Conservation (phyloP, 1,140 invertebrate species). For the Drosophila bipectinata region DNA sequence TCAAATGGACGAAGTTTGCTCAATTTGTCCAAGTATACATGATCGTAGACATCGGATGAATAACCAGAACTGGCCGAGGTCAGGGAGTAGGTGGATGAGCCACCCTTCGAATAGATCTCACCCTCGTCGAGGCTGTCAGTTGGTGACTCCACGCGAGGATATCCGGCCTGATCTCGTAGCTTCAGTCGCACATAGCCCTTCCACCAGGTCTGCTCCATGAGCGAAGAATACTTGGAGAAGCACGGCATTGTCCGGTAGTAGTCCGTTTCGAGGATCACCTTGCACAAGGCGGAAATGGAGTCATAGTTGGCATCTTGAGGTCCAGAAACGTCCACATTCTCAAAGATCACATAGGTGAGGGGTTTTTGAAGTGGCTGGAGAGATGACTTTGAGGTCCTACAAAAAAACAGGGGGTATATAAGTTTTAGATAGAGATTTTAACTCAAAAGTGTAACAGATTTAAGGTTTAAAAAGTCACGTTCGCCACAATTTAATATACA, state of each 20-base stretch:
- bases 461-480: no score
- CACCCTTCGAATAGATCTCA: constrained; percentile 52
- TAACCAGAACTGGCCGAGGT: constrained; percentile 62
- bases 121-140: constrained; percentile 19
- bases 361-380: constrained; percentile 87
- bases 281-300: constrained; percentile 79
- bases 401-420: background rate
- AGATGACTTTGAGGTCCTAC: constrained; percentile 76
- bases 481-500: no score
- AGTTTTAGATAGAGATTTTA: no score
- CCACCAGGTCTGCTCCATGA: constrained; percentile 71
- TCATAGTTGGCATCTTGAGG: constrained; percentile 85
- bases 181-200: constrained; percentile 77
- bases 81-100: background rate
- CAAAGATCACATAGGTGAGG: constrained; percentile 88
- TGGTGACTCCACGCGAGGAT: constrained; percentile 2
- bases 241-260: constrained; percentile 65
- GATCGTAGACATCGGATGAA: constrained; percentile 72
- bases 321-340: constrained; percentile 90
- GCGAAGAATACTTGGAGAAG: constrained; percentile 47
- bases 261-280: constrained; percentile 87
- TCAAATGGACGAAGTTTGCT: constrained; percentile 66
- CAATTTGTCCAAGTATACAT: constrained; percentile 67
- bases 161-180: constrained; percentile 59
- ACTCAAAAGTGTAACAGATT: no score